Base-by-base conservation (phyloP, 1,140 invertebrate species). In the Conus betulinus region DNA sequence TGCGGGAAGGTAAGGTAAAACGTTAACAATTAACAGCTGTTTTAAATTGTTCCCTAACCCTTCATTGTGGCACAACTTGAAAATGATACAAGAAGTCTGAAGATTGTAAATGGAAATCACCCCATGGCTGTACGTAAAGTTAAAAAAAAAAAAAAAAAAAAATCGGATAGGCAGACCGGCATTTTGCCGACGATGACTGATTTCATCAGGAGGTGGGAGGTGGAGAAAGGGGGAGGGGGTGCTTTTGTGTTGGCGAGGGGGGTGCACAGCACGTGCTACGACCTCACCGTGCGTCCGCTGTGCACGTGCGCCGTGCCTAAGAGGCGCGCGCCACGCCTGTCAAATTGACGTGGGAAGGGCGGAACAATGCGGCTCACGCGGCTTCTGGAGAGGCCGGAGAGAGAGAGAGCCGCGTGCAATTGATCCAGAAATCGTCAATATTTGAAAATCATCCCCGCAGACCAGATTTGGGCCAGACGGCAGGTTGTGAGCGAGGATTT, bases 401-500 rank as follows among this genome's bases (percentile, higher is more conserved):
- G 57, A 39, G 39, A 39, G 39, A 39, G 39, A 39, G 39, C 39
- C 39, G 39, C 39, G 57, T 20, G 67, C 6, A 23, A 71, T 71
- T 71, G 67, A 71, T 71, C 67, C 67, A 39, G 23, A 6, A 17
- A n/a, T 71, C 67, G 67, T 71, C 67, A 71, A 71, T 71, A 71
- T 71, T 71, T 71, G 67, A 71, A 71, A 71, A 71, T 71, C 6
- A 71, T 71, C 67, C 67, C 67, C 67, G 67, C 67, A 71, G 67
- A 23, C 67, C 67, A 71, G 67, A 71, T 71, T 71, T 71, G 17
- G 67, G 67, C 6, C 67, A 71, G 11, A 71, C 67, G 67, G 23
- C 67, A 71, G 67, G 67, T 71, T 71, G 67, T 71, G 67, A n/a
- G 20, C 67, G 67, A 23, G 60, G 1, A 63, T 20, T 63, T 11